Percentiles rank a stretch among this genome's conserved stretches.
phyloP scores from a whole-genome alignment of 2,113 vertebrate species.

The Neogobius melanostomus region DNA sequence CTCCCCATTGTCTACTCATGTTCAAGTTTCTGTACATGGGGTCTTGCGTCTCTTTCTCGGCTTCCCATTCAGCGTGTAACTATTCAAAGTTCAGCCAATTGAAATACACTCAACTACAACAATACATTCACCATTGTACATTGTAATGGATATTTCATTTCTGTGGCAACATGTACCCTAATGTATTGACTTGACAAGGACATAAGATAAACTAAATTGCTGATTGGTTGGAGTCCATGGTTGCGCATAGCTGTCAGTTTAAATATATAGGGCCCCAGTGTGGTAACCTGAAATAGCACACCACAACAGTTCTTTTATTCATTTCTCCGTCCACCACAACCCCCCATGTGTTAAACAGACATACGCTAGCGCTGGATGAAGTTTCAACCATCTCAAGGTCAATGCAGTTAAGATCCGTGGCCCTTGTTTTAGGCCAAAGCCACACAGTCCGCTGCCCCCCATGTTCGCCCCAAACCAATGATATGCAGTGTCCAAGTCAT shows the following conservation, averaged over 20 bases:
- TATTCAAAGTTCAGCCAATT: slow-evolving; percentile 42
- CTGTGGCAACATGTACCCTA: slow-evolving; percentile 20
- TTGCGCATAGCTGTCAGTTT: slow-evolving; percentile 44
- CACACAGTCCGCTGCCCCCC: slow-evolving; percentile 33
- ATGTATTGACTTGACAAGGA: slow-evolving; percentile 28
- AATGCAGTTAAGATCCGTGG: slow-evolving; percentile 12
- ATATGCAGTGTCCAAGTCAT: slow-evolving; percentile 16
- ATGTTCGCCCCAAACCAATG: slow-evolving; percentile 12
- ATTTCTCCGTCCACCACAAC: slow-evolving; percentile 5
- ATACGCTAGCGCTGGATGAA: slow-evolving; percentile 41
- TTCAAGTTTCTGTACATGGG: slow-evolving; percentile 56
- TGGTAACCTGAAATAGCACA: slow-evolving; percentile 37
- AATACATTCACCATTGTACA: slow-evolving; percentile 23
- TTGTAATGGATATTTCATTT: slow-evolving; percentile 12
- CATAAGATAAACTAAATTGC: slow-evolving; percentile 16
- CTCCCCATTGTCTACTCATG: slow-evolving; percentile 53
- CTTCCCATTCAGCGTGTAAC: neutral
- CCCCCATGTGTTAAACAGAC: slow-evolving; percentile 35
- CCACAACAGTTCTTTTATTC: slow-evolving; percentile 38
- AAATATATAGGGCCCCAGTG: slow-evolving; percentile 36
- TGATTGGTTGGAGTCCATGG: slow-evolving; percentile 27
- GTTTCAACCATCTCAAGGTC: slow-evolving; percentile 57
- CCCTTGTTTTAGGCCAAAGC: slow-evolving; percentile 28
- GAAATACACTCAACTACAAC: slow-evolving; percentile 47
- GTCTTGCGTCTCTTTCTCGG: slow-evolving; percentile 36